Percentiles rank a stretch among this genome's conserved stretches.
Conservation (phyloP, 2,113 vertebrate genomes). For the Corythoichthys intestinalis region DNA sequence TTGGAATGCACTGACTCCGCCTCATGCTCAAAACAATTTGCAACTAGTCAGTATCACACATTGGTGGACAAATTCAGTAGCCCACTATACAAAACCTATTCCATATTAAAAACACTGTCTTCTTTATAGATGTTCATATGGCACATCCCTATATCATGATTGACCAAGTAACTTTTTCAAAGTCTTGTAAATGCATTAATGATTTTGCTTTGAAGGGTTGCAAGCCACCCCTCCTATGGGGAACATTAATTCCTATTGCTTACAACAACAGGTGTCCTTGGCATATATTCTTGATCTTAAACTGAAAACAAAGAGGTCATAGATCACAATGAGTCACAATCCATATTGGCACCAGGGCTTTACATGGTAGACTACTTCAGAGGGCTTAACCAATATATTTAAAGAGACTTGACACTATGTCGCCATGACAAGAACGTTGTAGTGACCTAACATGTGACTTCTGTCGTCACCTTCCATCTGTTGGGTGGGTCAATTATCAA, state of each 20-base stretch:
- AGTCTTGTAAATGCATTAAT: background rate
- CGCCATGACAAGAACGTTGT: slow-evolving; percentile 38
- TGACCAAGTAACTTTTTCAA: background rate
- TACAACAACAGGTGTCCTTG: slow-evolving; percentile 25
- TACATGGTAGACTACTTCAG: slow-evolving; percentile 29
- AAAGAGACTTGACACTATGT: slow-evolving; percentile 32
- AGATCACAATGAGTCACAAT: slow-evolving; percentile 50
- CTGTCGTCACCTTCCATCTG: slow-evolving; percentile 13
- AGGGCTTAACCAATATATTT: slow-evolving; percentile 36
- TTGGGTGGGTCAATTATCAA: slow-evolving; percentile 22
- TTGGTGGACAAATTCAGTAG: background rate
- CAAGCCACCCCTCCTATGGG: background rate
- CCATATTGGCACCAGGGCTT: slow-evolving; percentile 27
- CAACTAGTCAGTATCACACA: background rate
- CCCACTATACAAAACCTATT: background rate
- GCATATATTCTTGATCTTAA: slow-evolving; percentile 19
- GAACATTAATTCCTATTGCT: background rate
- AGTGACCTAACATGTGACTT: slow-evolving; percentile 19
- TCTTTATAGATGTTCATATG: background rate
- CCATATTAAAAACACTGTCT: background rate
- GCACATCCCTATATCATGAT: background rate
- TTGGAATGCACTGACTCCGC: background rate
- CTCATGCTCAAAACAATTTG: background rate
- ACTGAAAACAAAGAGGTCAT: slow-evolving; percentile 13
- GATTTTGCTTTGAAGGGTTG: slow-evolving; percentile 5